Percentiles rank a stretch among this genome's conserved stretches.
Evolutionary conservation across 1,140 invertebrate genomes (phyloP).

Genomic region (Pseudomyrmex gracilis): DNA sequence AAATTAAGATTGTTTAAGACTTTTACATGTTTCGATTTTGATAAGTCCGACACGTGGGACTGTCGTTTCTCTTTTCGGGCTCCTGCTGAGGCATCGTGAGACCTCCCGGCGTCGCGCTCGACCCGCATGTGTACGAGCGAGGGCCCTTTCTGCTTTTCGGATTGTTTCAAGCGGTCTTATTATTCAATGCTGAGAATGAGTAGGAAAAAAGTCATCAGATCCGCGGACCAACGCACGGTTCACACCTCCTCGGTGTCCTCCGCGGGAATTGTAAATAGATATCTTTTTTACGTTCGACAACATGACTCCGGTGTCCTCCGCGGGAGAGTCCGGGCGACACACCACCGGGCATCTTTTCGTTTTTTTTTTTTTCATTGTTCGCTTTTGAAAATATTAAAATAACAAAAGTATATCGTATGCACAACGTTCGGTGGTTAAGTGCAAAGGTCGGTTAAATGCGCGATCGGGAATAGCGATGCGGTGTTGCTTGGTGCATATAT

Average conservation of each 20-base stretch:
- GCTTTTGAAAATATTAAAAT: no score
- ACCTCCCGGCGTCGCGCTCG: constrained; percentile 68
- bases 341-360: constrained; percentile 4
- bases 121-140: constrained; percentile 62
- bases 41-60: constrained; percentile 64
- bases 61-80: constrained; percentile 55
- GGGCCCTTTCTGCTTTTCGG: constrained; percentile 60
- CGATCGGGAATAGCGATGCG: constrained; percentile 11
- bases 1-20: constrained; percentile 20
- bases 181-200: constrained; percentile 56
- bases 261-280: constrained; percentile 70
- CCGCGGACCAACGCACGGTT: constrained; percentile 71
- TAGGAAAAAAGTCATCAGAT: constrained; percentile 21
- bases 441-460: constrained; percentile 26
- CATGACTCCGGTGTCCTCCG: constrained; percentile 41
- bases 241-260: constrained; percentile 68
- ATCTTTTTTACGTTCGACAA: constrained; percentile 17
- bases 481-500: constrained; percentile 20
- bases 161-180: constrained; percentile 64
- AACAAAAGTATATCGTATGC: no score
- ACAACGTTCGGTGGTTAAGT: not conserved
- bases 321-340: constrained; percentile 49
- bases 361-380: not conserved
- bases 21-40: not conserved
- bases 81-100: constrained; percentile 70